These are phyloP conservation scores for Ambastaia sidthimunki DNA, from an alignment of 2,797 vertebrate genomes.

Conservation along the genomic window DNA sequence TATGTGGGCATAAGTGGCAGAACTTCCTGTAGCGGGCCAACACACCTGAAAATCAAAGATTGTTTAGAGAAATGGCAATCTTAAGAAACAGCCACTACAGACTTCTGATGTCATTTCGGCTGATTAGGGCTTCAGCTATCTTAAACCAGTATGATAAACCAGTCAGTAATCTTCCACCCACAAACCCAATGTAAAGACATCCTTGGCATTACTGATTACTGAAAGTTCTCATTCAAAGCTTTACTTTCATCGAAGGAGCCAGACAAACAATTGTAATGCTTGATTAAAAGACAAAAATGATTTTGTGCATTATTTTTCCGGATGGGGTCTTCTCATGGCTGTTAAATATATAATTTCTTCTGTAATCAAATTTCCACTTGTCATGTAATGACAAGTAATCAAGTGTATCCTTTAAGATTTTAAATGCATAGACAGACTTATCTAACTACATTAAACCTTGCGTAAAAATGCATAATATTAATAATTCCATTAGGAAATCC, in stretches of 20 bases:
- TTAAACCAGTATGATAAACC: constrained; percentile 8
- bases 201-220: constrained; percentile 12
- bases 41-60: constrained; percentile 52
- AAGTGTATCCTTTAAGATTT: constrained; percentile 78
- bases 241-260: constrained; percentile 40
- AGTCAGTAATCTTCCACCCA: not conserved
- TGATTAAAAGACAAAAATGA: constrained; percentile 59
- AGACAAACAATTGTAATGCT: constrained; percentile 46
- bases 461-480: constrained; percentile 82
- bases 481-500: constrained; percentile 83
- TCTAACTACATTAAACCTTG: constrained; percentile 83
- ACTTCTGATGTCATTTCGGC: constrained; percentile 30
- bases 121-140: constrained; percentile 46
- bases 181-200: not conserved
- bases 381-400: constrained; percentile 78
- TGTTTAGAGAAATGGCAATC: constrained; percentile 16
- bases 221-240: constrained; percentile 37
- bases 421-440: constrained; percentile 79
- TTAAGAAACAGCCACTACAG: constrained; percentile 17
- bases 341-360: constrained; percentile 83
- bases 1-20: constrained; percentile 40
- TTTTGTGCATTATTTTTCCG: constrained; percentile 47
- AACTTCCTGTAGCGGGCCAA: not conserved
- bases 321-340: constrained; percentile 77
- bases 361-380: constrained; percentile 80